Percentiles rank a stretch among this genome's conserved stretches.
These are phyloP conservation scores for Lepidurus arcticus DNA, from an alignment of 1,140 invertebrate species.

Conservation along the genomic window DNA sequence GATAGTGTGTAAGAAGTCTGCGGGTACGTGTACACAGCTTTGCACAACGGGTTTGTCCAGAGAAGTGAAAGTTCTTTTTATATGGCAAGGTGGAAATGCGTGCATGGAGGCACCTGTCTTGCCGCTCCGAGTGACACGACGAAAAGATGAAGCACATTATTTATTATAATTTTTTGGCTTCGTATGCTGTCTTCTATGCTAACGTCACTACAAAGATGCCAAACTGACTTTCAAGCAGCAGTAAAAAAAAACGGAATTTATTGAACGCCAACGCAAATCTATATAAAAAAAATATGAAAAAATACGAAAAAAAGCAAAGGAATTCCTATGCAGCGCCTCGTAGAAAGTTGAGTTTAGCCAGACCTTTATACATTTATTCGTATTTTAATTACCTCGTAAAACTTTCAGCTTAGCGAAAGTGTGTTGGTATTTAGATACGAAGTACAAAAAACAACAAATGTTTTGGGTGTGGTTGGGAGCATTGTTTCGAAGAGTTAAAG, in stretches of 20 bases:
- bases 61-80: constrained; percentile 17
- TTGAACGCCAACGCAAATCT: too few relatives aligned
- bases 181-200: neutral
- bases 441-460: neutral
- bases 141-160: neutral
- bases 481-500: neutral
- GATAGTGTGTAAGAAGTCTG: neutral
- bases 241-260: too few relatives aligned
- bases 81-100: neutral
- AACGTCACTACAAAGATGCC: too few relatives aligned
- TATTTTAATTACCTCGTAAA: neutral
- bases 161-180: neutral
- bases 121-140: neutral
- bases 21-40: neutral
- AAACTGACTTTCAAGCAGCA: too few relatives aligned
- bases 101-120: neutral
- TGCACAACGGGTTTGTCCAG: neutral
- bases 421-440: neutral
- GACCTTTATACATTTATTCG: neutral
- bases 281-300: too few relatives aligned
- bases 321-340: neutral
- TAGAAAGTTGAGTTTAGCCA: neutral
- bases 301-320: neutral
- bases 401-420: neutral
- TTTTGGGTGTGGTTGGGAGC: neutral